These are phyloP conservation scores for Scalopus aquaticus DNA, from an alignment of 2,113 vertebrate species.

Conservation along the genomic window DNA sequence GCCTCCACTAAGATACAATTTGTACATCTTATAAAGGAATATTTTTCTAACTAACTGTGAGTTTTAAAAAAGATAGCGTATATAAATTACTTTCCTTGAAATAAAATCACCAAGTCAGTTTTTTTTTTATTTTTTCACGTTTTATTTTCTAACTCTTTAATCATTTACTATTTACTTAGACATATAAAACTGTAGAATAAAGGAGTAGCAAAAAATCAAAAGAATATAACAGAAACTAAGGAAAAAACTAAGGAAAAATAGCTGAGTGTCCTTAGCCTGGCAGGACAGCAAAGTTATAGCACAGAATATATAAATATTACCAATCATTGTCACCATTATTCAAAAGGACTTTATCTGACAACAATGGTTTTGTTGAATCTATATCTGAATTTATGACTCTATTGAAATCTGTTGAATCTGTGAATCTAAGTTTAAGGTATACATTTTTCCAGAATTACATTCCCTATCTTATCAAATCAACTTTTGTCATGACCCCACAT, in stretches of 20 bases:
- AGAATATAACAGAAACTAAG: slow-evolving; percentile 10
- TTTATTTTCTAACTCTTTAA: neutral
- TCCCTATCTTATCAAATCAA: neutral
- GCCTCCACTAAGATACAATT: neutral
- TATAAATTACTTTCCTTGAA: neutral
- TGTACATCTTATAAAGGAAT: neutral
- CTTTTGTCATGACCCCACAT: slow-evolving; percentile 4
- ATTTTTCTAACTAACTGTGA: slow-evolving; percentile 5
- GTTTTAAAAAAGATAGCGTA: neutral
- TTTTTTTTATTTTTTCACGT: slow-evolving; percentile 17
- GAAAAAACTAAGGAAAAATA: neutral
- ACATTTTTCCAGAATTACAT: slow-evolving; percentile 9
- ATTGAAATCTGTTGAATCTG: neutral
- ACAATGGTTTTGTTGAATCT: neutral
- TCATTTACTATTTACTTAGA: neutral
- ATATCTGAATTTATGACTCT: neutral
- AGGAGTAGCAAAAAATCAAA: slow-evolving; percentile 6
- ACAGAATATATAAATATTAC: neutral
- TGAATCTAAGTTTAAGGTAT: neutral
- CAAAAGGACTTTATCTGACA: neutral
- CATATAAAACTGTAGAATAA: neutral
- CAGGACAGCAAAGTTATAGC: neutral
- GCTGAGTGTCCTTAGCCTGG: neutral
- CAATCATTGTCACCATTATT: neutral
- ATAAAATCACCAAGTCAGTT: neutral